phyloP scores from a whole-genome alignment of 2,113 vertebrate species.

The Balaeniceps rex region DNA sequence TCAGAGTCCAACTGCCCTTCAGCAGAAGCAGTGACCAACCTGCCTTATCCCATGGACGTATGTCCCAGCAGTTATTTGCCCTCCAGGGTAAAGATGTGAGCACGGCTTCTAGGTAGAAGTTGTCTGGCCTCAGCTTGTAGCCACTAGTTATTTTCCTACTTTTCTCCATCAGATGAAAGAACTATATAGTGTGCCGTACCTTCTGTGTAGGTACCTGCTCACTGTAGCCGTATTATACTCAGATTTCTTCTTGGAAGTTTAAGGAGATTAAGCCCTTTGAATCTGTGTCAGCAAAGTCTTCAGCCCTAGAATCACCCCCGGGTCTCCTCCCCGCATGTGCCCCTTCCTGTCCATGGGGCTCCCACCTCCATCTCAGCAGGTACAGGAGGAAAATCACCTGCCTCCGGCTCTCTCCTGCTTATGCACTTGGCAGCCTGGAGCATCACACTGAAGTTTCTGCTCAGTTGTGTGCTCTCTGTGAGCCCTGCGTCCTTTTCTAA shows the following conservation, averaged over 20 bases:
- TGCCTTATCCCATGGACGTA: not conserved
- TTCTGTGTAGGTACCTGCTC: not conserved
- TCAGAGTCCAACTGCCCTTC: not conserved
- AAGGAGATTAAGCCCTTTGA: not conserved
- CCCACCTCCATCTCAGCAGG: not conserved
- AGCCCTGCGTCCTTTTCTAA: not conserved
- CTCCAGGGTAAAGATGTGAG: not conserved
- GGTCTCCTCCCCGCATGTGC: not conserved
- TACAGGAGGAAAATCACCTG: not conserved
- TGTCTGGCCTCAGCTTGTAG: not conserved
- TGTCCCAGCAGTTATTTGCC: not conserved
- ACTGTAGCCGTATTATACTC: not conserved
- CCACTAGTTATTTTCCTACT: not conserved
- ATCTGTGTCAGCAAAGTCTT: not conserved
- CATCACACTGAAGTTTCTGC: not conserved
- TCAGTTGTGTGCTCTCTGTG: not conserved
- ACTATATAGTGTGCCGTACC: fast-evolving
- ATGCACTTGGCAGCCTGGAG: not conserved
- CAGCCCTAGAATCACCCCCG: not conserved
- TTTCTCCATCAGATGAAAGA: not conserved
- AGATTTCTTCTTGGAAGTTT: not conserved
- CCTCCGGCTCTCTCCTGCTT: not conserved
- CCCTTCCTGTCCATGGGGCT: not conserved
- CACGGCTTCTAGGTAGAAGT: not conserved
- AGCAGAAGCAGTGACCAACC: not conserved